Evolutionary conservation across 2,113 vertebrate species (phyloP), one percentile per base, ranked within the genome.

Genomic region (Seriola aureovittata): DNA sequence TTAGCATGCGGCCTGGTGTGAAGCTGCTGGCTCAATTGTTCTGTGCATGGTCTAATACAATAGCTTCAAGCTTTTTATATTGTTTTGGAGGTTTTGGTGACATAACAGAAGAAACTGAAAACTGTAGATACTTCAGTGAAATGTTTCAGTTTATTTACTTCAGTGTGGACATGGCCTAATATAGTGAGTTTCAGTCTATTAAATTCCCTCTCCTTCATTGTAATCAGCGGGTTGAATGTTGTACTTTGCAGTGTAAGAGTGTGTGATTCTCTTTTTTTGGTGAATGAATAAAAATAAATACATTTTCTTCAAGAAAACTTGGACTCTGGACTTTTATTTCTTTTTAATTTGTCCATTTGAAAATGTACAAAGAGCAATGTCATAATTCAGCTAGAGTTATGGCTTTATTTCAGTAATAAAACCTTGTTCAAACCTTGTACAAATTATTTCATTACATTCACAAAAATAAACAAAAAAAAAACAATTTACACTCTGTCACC

Each of bases 231-330:
- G 34, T 81, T 81, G 67, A 68, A 55, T 85, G 38, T 52, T 79
- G 55, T 80, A 34, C 34, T 80, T 42, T 82, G 48, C n/a, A 12
- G n/a, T 80, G 19, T 34, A 40, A 42, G 38, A 14, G 13, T 74
- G 70, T 52, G 29, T 71, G 50, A 21, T 71, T 42, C 10, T 42
- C 40, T 42, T 34, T 70, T 70, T 65, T 29, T 75, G 65, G 69
- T 70, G 34, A 84, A 80, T 81, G 2, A 59, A 59, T 71, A 38
- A 75, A 66, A 81, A 88, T 86, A 40, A 90, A 87, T 23, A 79
- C 0, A 62, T 71, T 81, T 85, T 85, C 62, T 66, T 80, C 34
- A 77, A 69, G 16, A 88, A 71, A 54, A 44, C 4, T 29, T 1
- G 8, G 12, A 40, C 3, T 36, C 7, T 36, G 16, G 57, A 32